phyloP scores from a whole-genome alignment of 35 echinoderm and acorn worm species.

The Ptychodera flava region DNA sequence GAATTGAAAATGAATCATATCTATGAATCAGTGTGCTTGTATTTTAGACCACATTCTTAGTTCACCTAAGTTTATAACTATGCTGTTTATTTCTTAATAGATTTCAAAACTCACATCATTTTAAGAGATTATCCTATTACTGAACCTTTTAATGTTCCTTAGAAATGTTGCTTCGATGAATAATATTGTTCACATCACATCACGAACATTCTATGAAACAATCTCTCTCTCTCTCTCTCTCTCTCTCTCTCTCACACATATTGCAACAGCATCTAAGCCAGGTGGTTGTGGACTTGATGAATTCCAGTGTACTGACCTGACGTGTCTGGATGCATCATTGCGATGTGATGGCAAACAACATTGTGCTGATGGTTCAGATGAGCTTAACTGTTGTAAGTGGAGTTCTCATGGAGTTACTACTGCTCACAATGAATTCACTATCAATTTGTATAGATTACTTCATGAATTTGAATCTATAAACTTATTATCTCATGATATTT shows the following conservation, averaged over 20 bases:
- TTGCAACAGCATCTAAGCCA: not conserved
- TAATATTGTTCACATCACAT: not conserved
- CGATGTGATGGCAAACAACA: constrained; percentile 64
- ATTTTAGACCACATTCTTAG: too few relatives aligned
- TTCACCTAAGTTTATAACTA: too few relatives aligned
- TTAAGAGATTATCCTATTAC: not conserved
- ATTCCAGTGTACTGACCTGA: constrained; percentile 45
- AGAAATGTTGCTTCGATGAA: not conserved
- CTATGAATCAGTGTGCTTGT: too few relatives aligned
- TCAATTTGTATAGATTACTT: not conserved
- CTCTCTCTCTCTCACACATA: too few relatives aligned
- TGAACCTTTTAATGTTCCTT: not conserved
- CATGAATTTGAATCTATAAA: not conserved
- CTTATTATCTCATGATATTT: not conserved
- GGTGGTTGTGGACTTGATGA: constrained; percentile 36
- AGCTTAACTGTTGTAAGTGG: constrained; percentile 61
- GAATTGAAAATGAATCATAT: too few relatives aligned
- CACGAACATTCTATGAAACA: too few relatives aligned
- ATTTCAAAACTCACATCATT: not conserved
- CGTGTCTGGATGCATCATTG: constrained; percentile 40
- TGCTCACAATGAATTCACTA: not conserved
- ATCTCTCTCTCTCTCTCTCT: too few relatives aligned
- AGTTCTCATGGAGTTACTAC: too few relatives aligned
- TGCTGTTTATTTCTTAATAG: too few relatives aligned
- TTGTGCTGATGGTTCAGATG: constrained; percentile 78